Conservation (phyloP, 1,140 invertebrate species). For the Euwallacea similis region DNA sequence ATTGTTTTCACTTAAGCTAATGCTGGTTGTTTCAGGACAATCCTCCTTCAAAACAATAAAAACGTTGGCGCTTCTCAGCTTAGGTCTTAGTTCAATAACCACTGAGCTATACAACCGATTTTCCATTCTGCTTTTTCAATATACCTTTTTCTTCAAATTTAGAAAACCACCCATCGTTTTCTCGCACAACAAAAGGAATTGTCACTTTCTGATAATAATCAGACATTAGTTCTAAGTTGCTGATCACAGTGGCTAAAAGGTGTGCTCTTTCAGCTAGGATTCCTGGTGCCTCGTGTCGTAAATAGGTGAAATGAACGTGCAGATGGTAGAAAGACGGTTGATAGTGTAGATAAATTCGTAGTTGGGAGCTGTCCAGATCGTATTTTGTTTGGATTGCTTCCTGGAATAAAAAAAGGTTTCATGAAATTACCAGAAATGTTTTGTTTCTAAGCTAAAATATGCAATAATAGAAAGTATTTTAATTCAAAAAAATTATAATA, state of each 20-base stretch:
- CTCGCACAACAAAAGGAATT: slow-evolving; percentile 70
- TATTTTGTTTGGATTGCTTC: slow-evolving; percentile 80
- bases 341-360: slow-evolving; percentile 92
- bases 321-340: slow-evolving; percentile 97
- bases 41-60: slow-evolving; percentile 57
- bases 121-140: slow-evolving; percentile 42
- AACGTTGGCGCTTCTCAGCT: slow-evolving; percentile 60
- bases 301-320: slow-evolving; percentile 90
- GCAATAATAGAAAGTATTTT: too few relatives aligned
- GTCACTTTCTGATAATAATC: slow-evolving; percentile 85
- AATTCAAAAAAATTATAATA: too few relatives aligned
- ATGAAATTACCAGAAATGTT: too few relatives aligned
- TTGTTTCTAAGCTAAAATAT: too few relatives aligned
- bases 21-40: slow-evolving; percentile 48
- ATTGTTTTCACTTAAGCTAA: slow-evolving; percentile 38
- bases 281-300: slow-evolving; percentile 81
- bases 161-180: slow-evolving; percentile 63
- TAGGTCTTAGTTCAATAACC: slow-evolving; percentile 59
- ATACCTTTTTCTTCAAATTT: slow-evolving; percentile 56
- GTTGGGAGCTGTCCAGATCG: slow-evolving; percentile 66
- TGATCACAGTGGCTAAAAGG: slow-evolving; percentile 85
- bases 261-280: slow-evolving; percentile 78
- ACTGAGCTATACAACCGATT: slow-evolving; percentile 49
- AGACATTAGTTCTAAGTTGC: slow-evolving; percentile 79
- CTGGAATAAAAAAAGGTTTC: slow-evolving; percentile 58